phyloP scores from a whole-genome alignment of 2,888 invertebrate species.

The Shargacucullia verbasci region DNA sequence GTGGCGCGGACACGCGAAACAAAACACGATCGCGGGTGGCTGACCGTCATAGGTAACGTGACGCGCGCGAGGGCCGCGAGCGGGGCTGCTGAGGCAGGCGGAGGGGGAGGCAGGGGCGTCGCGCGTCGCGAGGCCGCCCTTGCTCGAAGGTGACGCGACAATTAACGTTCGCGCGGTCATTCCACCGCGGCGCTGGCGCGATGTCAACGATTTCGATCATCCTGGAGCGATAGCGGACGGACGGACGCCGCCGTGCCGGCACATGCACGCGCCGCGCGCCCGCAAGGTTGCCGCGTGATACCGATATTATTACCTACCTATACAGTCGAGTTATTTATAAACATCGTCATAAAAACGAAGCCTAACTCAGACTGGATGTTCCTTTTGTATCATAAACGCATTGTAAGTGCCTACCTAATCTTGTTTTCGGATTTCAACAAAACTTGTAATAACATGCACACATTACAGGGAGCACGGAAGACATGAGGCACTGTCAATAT shows the following conservation, averaged over 20 bases:
- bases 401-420: neutral
- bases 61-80: conserved; percentile 67
- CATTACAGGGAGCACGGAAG: no score
- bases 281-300: conserved; percentile 57
- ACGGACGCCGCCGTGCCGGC: conserved; percentile 75
- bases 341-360: conserved; percentile 35
- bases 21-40: conserved; percentile 69
- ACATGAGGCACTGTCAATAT: no score
- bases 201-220: conserved; percentile 87
- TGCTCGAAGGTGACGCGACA: conserved; percentile 86
- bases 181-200: conserved; percentile 81
- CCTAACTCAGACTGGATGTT: conserved; percentile 27
- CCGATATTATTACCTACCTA: conserved; percentile 43
- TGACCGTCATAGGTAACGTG: conserved; percentile 74
- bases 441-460: neutral
- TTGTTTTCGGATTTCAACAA: neutral
- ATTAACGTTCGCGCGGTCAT: conserved; percentile 86
- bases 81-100: conserved; percentile 39
- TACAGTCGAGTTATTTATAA: conserved; percentile 42
- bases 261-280: conserved; percentile 59
- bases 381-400: conserved; percentile 11
- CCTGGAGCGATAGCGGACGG: conserved; percentile 78
- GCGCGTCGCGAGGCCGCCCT: conserved; percentile 77
- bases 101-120: conserved; percentile 50
- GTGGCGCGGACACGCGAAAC: conserved; percentile 57